Base-by-base conservation (phyloP, 2,113 vertebrate genomes). In the Carassius carassius region DNA sequence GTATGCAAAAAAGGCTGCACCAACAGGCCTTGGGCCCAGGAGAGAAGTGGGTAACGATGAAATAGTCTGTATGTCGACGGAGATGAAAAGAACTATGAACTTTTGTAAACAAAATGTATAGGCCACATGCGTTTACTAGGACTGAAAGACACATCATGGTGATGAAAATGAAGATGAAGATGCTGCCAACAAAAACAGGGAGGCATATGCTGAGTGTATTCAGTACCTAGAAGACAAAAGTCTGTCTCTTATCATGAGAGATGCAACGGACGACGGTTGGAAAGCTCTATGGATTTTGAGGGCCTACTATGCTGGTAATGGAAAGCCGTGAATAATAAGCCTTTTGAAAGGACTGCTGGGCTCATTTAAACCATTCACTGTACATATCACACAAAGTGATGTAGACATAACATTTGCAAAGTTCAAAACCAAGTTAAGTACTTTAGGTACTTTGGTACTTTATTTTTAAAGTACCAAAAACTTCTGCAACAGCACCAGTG, bases 311-410 rank as follows among this genome's bases (percentile, higher is more conserved):
- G 11, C 13, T 8, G 70, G 54, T n/a, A 74, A 73, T 60, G 69
- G 54, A 44, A 75, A 83, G 12, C 35, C 16, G 1, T 9, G 5
- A n/a, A 29, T 51, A 21, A 76, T 84, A 5, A 77, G 17, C 35
- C 25, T 76, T n/a, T 58, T 5, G 49, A 51, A 51, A 51, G 49
- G 49, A 16, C 16, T 51, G 14, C 49, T 14, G 13, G 69, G 74
- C 2, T 41, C 54, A 17, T n/a, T n/a, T n/a, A n/a, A n/a, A n/a
- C n/a, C n/a, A n/a, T 83, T 74, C 35, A 7, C 54, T 5, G 9
- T 83, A 2, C n/a, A 83, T 75, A 75, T 75, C 49, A 75, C 82
- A 44, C 82, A 83, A 35, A 25, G n/a, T 25, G 49, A 83, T 83
- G 69, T 0, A n/a, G 23, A n/a, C 4, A 37, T 72, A 8, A 54